Conservation (phyloP, 2,888 invertebrate species). For the Geotrupes spiniger region DNA sequence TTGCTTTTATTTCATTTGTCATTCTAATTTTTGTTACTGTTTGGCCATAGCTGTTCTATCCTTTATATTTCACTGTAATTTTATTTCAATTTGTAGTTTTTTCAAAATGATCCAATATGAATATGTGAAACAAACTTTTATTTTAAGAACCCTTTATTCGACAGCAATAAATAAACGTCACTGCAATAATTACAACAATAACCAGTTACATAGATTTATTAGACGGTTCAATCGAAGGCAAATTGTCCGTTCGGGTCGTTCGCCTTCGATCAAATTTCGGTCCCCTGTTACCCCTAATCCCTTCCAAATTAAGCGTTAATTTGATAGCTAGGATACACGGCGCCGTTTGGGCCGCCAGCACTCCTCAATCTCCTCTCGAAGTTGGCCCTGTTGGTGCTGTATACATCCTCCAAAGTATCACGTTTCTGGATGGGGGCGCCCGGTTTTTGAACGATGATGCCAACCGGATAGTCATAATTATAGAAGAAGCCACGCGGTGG, state of each 20-base stretch:
- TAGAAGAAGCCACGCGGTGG: conserved; percentile 71
- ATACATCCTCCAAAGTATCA: conserved; percentile 34
- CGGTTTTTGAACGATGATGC: conserved; percentile 46
- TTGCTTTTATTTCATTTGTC: too few relatives aligned
- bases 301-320: conserved; percentile 10
- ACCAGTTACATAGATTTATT: too few relatives aligned
- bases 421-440: conserved; percentile 29
- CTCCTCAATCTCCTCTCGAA: conserved; percentile 40
- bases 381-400: conserved; percentile 39
- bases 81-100: too few relatives aligned
- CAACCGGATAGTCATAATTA: conserved; percentile 67
- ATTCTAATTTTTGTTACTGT: too few relatives aligned
- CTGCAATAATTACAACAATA: too few relatives aligned
- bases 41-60: too few relatives aligned
- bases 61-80: too few relatives aligned
- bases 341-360: conserved; percentile 8
- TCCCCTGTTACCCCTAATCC: neutral
- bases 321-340: conserved; percentile 10
- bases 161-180: too few relatives aligned
- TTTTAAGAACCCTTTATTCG: too few relatives aligned
- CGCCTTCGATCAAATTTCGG: neutral
- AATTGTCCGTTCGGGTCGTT: neutral
- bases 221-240: neutral
- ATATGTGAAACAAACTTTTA: too few relatives aligned
- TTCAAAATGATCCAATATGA: too few relatives aligned